These are phyloP conservation scores for Bombus pascuorum DNA, from an alignment of 1,140 invertebrate genomes.

Conservation along the genomic window DNA sequence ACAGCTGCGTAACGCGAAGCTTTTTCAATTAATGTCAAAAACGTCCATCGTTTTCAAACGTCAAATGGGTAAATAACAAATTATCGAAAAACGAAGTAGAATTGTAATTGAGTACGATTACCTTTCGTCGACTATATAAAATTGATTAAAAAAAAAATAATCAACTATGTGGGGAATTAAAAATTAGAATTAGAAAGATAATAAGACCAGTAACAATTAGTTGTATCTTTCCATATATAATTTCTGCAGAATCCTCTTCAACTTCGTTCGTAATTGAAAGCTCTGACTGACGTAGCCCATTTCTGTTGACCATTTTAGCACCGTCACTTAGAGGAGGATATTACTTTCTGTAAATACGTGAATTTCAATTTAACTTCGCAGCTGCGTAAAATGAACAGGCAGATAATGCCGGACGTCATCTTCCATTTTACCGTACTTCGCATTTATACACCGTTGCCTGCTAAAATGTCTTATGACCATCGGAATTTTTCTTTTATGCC, in stretches of 20 bases:
- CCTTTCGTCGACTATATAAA: not conserved
- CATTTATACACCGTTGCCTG: not conserved
- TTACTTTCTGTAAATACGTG: constrained; percentile 35
- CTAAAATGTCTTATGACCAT: too few relatives aligned
- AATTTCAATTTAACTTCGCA: constrained; percentile 36
- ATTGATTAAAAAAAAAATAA: not conserved
- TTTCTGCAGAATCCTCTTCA: not conserved
- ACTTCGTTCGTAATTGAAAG: constrained; percentile 25
- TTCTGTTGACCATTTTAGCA: constrained; percentile 24
- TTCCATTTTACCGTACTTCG: not conserved
- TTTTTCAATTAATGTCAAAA: too few relatives aligned
- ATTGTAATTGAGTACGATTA: not conserved
- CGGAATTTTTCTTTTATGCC: not conserved
- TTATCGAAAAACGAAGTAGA: too few relatives aligned
- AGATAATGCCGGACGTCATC: constrained; percentile 1
- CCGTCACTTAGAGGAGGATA: constrained; percentile 18
- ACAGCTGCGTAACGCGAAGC: too few relatives aligned
- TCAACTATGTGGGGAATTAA: not conserved
- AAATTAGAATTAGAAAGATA: not conserved
- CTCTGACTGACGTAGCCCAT: constrained; percentile 13
- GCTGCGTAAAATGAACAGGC: constrained; percentile 4
- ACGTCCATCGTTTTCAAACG: too few relatives aligned
- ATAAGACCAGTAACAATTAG: not conserved
- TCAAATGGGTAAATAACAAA: not conserved
- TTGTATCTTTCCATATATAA: not conserved